Conservation (phyloP, 2,113 vertebrate genomes). For the Callithrix jacchus region DNA sequence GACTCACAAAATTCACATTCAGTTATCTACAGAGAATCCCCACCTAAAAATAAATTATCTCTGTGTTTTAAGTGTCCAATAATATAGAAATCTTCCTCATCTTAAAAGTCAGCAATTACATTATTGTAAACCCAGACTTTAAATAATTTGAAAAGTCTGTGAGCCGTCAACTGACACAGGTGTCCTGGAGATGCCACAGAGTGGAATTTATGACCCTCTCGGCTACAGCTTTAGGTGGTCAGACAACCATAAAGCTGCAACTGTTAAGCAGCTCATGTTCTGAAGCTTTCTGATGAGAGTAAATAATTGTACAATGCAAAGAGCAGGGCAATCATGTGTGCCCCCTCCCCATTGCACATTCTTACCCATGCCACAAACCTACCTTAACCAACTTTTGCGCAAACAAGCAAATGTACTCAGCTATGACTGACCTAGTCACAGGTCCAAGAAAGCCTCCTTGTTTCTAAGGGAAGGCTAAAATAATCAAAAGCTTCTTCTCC, state of each 20-base stretch:
- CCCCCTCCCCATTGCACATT: background rate
- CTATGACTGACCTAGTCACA: background rate
- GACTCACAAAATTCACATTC: background rate
- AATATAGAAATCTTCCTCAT: background rate
- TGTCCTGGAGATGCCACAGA: background rate
- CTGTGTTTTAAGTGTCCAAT: background rate
- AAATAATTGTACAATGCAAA: no score
- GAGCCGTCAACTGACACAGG: background rate
- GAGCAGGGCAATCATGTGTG: background rate
- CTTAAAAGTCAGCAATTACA: background rate
- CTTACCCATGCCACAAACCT: background rate
- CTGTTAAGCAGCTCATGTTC: rapidly evolving
- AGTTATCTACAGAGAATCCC: background rate
- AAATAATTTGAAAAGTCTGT: background rate
- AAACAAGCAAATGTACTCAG: background rate
- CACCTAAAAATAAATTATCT: background rate
- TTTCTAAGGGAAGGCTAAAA: background rate
- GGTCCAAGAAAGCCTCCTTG: background rate
- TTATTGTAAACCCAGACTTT: background rate
- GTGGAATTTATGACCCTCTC: no score
- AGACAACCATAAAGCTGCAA: background rate
- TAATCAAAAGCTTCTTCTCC: no score
- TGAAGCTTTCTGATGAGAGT: background rate
- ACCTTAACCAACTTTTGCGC: background rate
- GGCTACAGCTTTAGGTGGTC: background rate